Evolutionary conservation across 2,797 vertebrate species (phyloP), one percentile per base, ranked within the genome.

Genomic region (Pseudochromis fuscus): DNA sequence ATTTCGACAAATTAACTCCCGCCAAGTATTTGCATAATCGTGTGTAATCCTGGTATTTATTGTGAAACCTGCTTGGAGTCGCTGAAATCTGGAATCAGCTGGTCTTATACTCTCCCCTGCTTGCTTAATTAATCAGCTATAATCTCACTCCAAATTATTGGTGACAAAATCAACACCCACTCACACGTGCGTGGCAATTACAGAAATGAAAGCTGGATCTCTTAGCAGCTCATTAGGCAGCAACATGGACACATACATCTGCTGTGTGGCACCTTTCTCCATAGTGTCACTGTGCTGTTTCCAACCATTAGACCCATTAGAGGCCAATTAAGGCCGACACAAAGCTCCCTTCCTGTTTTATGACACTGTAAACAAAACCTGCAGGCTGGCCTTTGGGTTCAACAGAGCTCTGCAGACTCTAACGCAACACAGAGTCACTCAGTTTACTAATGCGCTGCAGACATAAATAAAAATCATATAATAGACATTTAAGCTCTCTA

Each of bases 251-350:
- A 58, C 75, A 78, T 76, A 60, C 85, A 88, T 81, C 59, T 84
- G 77, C 84, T 83, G 76, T 80, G 81, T 72, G 87, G 77, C 88
- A 81, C 84, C 83, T 89, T 78, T 77, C 82, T 82, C 87, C 60
- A 2, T 49, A 75, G 74, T 68, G 65, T 82, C 70, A 70, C 74
- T 55, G 69, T 79, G 79, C 78, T 72, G 40, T 88, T 90, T 81
- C 78, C 75, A 88, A 81, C 86, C 86, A 92, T 92, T 91, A 93
- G 71, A 61, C 66, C 84, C 89, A 93, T 93, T 92, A 92, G 84
- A 82, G 89, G 79, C 81, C 88, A 90, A 91, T 94, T 93, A 92
- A 90, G 88, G 83, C 69, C 16, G 62, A 81, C 86, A 91, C 90
- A 92, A 90, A 91, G 83, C 89, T 79, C 60, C 81, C 83, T 91